Percentiles rank a stretch among this genome's conserved stretches.
Evolutionary conservation across 2,797 vertebrate species (phyloP).

Genomic region (Cygnus olor): DNA sequence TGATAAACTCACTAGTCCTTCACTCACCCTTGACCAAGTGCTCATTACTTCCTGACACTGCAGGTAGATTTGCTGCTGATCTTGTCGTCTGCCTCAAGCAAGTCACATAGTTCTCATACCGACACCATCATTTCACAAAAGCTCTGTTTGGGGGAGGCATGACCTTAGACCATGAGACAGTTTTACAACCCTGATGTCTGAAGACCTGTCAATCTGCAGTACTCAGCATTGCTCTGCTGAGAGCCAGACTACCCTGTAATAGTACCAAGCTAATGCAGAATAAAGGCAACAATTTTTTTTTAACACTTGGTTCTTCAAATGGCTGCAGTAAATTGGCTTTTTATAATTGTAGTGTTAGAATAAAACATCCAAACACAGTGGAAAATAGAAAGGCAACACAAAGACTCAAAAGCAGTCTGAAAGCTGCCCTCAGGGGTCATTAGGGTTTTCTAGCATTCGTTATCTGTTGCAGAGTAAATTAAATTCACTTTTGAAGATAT

Average conservation of each 20-base stretch:
- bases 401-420: background rate
- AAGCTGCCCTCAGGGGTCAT: accelerated
- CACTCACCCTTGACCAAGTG: background rate
- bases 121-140: background rate
- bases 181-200: background rate
- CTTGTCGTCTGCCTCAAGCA: background rate
- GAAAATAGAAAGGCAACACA: background rate
- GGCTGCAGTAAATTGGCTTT: background rate
- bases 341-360: background rate
- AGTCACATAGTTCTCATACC: background rate
- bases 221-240: background rate
- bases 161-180: background rate
- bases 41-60: background rate
- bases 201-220: background rate
- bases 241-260: background rate
- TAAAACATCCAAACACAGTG: background rate
- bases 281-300: background rate
- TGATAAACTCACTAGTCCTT: background rate
- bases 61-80: background rate
- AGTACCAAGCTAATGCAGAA: background rate
- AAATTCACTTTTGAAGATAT: background rate
- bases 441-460: accelerated
- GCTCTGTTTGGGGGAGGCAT: background rate
- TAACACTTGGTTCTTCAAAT: background rate
- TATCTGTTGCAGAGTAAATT: background rate